A percentile compares a stretch with the other conserved stretches of the same genome.
These are phyloP conservation scores for Listronotus oregonensis DNA, from an alignment of 1,140 invertebrate genomes.

Conservation along the genomic window DNA sequence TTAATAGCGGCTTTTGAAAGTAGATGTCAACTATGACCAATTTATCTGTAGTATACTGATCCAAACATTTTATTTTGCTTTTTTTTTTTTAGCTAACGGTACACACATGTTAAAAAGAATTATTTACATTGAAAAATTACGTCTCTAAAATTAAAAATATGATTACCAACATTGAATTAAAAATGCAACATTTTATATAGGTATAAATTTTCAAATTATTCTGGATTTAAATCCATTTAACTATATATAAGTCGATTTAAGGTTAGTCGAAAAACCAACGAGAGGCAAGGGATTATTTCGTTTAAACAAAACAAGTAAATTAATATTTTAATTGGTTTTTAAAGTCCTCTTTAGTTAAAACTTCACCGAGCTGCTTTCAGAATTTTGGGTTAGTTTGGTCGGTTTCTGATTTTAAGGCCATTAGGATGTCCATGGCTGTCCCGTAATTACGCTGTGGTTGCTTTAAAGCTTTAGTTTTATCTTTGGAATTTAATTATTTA, in stretches of 20 bases:
- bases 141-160: no score
- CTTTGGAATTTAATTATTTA: no score
- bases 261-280: not conserved
- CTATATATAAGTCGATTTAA: not conserved
- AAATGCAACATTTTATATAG: no score
- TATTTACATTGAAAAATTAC: no score
- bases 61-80: no score
- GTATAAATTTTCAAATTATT: not conserved
- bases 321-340: slow-evolving; percentile 22
- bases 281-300: slow-evolving; percentile 9
- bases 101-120: no score
- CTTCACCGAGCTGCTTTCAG: not conserved
- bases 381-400: not conserved
- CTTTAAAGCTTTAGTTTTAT: not conserved
- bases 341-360: not conserved
- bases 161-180: no score
- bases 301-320: slow-evolving; percentile 15
- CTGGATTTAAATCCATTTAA: not conserved
- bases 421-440: not conserved
- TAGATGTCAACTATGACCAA: no score
- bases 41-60: no score
- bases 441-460: not conserved
- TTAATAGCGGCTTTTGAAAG: no score
- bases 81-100: no score
- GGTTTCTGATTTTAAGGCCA: slow-evolving; percentile 2